These are phyloP conservation scores for Lordiphosa andalusiaca DNA, from an alignment of 2,888 invertebrate genomes.

Conservation along the genomic window DNA sequence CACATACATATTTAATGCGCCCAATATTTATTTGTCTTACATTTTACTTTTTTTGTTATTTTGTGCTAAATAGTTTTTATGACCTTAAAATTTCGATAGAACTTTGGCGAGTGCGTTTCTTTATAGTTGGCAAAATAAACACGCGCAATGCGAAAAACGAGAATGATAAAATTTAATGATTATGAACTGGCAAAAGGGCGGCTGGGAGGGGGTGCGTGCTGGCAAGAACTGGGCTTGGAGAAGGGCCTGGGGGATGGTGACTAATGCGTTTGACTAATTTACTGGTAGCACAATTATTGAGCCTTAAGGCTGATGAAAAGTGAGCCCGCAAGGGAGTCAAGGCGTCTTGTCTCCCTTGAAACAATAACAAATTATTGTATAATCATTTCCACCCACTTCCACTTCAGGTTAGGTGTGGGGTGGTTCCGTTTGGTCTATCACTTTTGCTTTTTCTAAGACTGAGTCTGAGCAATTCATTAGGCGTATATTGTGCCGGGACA, in stretches of 20 bases:
- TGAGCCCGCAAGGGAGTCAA: constrained; percentile 12
- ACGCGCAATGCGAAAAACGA: constrained; percentile 36
- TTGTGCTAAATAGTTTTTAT: constrained; percentile 61
- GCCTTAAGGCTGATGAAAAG: not conserved
- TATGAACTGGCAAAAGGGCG: constrained; percentile 56
- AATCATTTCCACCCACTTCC: constrained; percentile 36
- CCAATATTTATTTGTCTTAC: constrained; percentile 59
- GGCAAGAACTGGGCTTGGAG: constrained; percentile 2
- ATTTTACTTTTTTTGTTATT: constrained; percentile 34
- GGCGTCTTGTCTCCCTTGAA: constrained; percentile 8
- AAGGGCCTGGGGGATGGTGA: not conserved
- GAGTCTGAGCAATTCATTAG: constrained; percentile 72
- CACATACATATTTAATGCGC: constrained; percentile 23
- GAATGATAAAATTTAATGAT: constrained; percentile 52
- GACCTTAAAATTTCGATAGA: constrained; percentile 54
- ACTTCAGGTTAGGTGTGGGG: not conserved
- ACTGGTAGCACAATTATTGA: constrained; percentile 48
- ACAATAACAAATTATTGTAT: constrained; percentile 63
- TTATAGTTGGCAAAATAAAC: constrained; percentile 60
- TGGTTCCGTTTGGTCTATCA: constrained; percentile 19
- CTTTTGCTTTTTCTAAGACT: constrained; percentile 19
- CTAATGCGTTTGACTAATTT: constrained; percentile 51
- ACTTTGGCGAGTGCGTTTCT: constrained; percentile 56
- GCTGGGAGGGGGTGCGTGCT: constrained; percentile 25
- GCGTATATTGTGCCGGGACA: constrained; percentile 63